Conservation (phyloP, 2,113 vertebrate genomes). For the Crotalus helleri region DNA sequence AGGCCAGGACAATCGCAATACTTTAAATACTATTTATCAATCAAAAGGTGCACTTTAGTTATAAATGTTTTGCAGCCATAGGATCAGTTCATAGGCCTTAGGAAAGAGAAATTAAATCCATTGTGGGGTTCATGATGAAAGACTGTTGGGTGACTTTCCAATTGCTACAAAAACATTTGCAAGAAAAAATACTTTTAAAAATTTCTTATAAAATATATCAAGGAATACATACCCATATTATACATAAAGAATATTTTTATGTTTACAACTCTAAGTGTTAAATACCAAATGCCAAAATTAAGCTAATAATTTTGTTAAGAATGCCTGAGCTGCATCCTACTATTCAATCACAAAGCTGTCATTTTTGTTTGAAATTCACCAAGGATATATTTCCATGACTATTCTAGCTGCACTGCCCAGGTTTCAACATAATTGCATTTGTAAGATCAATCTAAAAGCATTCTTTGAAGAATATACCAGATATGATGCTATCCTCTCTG, state of each 20-base stretch:
- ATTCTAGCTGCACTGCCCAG: conserved; percentile 32
- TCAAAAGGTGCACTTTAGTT: no score
- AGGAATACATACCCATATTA: no score
- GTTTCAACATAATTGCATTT: conserved; percentile 12
- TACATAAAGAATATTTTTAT: neutral
- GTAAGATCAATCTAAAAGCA: neutral
- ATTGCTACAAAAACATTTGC: no score
- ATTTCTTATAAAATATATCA: no score
- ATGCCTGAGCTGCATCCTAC: conserved; percentile 24
- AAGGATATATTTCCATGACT: neutral
- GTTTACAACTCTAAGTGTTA: neutral
- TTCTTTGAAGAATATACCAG: neutral
- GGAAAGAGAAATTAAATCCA: no score
- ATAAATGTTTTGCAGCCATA: no score
- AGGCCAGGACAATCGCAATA: no score
- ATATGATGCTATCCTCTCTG: neutral
- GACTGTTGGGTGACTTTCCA: no score
- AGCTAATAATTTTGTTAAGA: conserved; percentile 29
- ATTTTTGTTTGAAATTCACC: conserved; percentile 53
- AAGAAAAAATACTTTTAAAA: no score
- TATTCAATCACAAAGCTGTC: conserved; percentile 35
- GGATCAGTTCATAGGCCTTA: no score
- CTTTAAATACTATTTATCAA: no score
- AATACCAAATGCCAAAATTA: neutral
- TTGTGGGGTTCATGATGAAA: no score